Conservation (phyloP, 2,888 invertebrate species). For the Sclerodermus sp. region DNA sequence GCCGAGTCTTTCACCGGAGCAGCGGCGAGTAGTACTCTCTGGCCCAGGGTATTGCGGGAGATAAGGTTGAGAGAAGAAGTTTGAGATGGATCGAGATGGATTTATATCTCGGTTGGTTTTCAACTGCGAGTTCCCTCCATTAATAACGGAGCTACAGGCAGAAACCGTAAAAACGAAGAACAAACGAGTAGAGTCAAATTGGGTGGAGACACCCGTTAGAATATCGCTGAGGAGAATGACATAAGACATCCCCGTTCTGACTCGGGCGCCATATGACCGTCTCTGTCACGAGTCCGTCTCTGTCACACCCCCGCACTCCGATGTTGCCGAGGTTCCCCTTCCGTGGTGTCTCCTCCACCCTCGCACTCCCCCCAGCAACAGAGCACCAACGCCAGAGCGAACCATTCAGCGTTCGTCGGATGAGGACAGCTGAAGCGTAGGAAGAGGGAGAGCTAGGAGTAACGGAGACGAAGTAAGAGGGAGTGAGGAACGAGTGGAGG, state of each 20-base stretch:
- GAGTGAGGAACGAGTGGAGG: constrained; percentile 9
- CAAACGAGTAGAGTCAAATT: too few relatives aligned
- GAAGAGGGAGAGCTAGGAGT: constrained; percentile 8
- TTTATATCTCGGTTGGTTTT: too few relatives aligned
- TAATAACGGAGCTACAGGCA: too few relatives aligned
- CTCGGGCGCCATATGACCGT: constrained; percentile 50
- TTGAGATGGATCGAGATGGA: too few relatives aligned
- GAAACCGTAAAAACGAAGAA: too few relatives aligned
- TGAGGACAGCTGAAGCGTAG: neutral
- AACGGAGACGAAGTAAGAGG: neutral
- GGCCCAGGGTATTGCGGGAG: too few relatives aligned
- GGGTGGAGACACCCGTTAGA: constrained; percentile 31
- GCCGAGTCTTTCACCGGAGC: too few relatives aligned
- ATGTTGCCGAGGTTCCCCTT: constrained; percentile 3
- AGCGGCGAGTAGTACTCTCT: too few relatives aligned
- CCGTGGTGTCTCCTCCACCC: constrained; percentile 3
- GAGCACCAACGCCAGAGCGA: constrained; percentile 15
- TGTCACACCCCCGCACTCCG: constrained; percentile 7
- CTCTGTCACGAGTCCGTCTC: constrained; percentile 41
- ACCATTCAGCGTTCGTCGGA: neutral
- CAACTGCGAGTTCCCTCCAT: too few relatives aligned
- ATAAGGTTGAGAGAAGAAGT: too few relatives aligned
- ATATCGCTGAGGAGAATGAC: constrained; percentile 43
- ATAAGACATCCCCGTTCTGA: constrained; percentile 48
- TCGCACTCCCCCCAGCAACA: constrained; percentile 7